Evolutionary conservation across 37 sponge, comb jelly and placozoan species (phyloP).

Genomic region (Tethya wilhelma): DNA sequence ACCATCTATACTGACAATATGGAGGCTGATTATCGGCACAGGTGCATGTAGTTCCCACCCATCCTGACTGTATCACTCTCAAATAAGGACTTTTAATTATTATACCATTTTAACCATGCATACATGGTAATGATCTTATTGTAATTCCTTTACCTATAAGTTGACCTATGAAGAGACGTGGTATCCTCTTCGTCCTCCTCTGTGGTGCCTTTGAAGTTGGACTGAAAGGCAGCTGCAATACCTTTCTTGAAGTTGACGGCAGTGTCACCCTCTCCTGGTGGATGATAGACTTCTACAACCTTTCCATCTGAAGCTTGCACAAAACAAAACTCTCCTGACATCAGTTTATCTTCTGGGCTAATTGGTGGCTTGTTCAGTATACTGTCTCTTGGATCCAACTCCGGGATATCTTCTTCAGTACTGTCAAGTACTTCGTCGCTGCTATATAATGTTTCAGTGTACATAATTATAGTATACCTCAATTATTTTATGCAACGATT

Average conservation of each 20-base stretch:
- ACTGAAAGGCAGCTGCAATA: constrained; percentile 63
- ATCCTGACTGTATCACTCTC: too few species aligned
- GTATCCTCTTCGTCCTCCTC: constrained; percentile 45
- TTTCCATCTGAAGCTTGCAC: constrained; percentile 43
- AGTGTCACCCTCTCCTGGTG: constrained; percentile 10
- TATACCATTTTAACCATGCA: too few species aligned
- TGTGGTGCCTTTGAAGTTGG: constrained; percentile 39
- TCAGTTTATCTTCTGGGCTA: not conserved
- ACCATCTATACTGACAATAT: too few species aligned
- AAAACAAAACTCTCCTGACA: constrained; percentile 28
- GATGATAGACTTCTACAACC: constrained; percentile 35
- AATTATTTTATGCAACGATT: too few species aligned
- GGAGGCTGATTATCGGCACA: too few species aligned
- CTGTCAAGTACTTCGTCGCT: not conserved
- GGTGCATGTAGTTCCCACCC: too few species aligned
- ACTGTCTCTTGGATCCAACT: not conserved
- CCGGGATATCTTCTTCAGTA: constrained; percentile 7
- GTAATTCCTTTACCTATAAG: constrained; percentile 44
- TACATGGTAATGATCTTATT: too few species aligned
- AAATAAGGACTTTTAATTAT: too few species aligned
- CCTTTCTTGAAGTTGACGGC: constrained; percentile 58
- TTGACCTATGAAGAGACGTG: constrained; percentile 29
- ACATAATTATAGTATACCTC: too few species aligned
- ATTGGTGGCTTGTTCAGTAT: constrained; percentile 5
- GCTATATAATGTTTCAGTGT: too few species aligned